Evolutionary conservation across 2,888 invertebrate species (phyloP), one percentile per base, ranked within the genome.

Genomic region (Microctonus brassicae): DNA sequence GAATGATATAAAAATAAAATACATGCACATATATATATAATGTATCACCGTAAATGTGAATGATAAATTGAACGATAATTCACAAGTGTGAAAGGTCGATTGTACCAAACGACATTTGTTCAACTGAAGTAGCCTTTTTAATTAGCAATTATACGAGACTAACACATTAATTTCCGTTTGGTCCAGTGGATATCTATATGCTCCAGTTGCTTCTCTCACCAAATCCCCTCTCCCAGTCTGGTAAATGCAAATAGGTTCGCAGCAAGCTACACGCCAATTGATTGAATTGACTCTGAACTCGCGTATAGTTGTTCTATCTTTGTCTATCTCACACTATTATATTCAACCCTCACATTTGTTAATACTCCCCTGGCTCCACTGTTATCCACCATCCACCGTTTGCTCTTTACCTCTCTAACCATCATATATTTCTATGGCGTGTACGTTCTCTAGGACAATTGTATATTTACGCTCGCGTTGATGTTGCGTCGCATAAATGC

Each of bases 81-180:
- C 5, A 29, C 57, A 58, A 58, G 58, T 58, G 58, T 58, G 58
- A 58, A 58, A 29, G 26, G 22, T 47, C 47, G 47, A 47, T 47
- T 47, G 47, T 47, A 47, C 17, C 7, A 17, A 17, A 6, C 47
- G 47, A 64, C 55, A 58, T 62, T 70, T 60, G 47, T 39, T 60
- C 62, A 68, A 13, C 69, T 64, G 36, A 61, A 73, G 71, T 76
- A 80, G 80, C 82, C 80, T 86, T 87, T 87, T 87, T 86, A 86
- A 86, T 87, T 84, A 86, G 84, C 86, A 87, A 86, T 87, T 86
- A 47, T 47, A 86, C 82, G 82, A 80, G 79, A 81, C 86, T 82
- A 85, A 85, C 84, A 83, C 85, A 86, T 86, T 86, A 85, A 86
- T 87, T 87, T 86, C 86, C 84, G 82, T 81, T 78, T 84, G 81